Evolutionary conservation across 1,140 invertebrate species (phyloP), one percentile per base, ranked within the genome.

Genomic region (Apis dorsata): DNA sequence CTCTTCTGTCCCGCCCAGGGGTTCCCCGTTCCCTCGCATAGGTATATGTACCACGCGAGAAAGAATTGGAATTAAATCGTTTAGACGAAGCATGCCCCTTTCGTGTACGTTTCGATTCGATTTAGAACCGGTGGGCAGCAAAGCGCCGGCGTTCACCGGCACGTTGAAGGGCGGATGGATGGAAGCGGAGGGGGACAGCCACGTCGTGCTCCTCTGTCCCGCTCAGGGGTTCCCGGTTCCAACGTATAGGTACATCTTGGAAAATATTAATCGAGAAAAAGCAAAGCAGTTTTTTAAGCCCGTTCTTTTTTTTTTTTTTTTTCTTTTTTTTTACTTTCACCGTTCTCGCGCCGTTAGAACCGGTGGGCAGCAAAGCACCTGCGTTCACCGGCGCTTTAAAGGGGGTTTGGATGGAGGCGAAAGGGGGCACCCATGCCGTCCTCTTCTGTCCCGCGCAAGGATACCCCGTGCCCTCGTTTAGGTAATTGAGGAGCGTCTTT

Each of bases 381-480:
- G 87, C 92, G 66, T 90, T 93, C 84, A 91, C 91, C 9, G 92
- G 92, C 75, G 89, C 89, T 77, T 89, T 92, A 44, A 92, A 91
- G 81, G 88, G 92, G 74, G 91, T 91, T 51, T 88, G 91, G 78
- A 92, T 93, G 85, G 83, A 92, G 79, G 90, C 87, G 81, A 87
- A 88, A 85, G 86, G 92, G 63, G 91, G 90, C 60, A 93, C 94
- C 76, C 94, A 93, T 86, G 93, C 96, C 83, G 95, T 94, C 79
- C 92, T 96, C 80, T 88, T 96, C 55, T 96, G 96, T 89, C 95
- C 95, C 70, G 96, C 95, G 77, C 96, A 97, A 94, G 96, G 94
- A 73, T 96, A 95, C 91, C 96, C 96, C 84, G 94, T 96, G 85
- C 96, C 96, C 81, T 89, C 94, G 84, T 97, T 95, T 95, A 96